Evolutionary conservation across 2,888 invertebrate genomes (phyloP).

Genomic region (Clunio marinus): DNA sequence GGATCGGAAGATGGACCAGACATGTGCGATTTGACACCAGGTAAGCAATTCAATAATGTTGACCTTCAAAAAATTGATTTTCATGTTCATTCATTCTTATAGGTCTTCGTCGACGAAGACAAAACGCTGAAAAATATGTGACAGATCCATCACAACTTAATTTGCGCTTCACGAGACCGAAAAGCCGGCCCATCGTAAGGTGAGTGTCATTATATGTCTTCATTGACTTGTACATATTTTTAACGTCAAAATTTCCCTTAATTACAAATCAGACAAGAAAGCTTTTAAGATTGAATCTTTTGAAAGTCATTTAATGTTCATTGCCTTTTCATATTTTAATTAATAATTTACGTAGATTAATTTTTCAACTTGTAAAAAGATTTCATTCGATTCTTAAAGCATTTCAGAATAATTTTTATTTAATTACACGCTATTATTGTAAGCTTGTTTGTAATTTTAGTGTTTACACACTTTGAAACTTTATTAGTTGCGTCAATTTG

Average conservation of each 20-base stretch:
- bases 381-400: too few species aligned
- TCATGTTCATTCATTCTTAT: constrained; percentile 43
- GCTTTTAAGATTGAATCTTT: too few species aligned
- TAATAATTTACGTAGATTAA: too few species aligned
- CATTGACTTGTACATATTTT: background rate
- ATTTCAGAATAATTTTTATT: too few species aligned
- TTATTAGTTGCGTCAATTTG: too few species aligned
- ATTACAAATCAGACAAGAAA: background rate
- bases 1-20: constrained; percentile 52
- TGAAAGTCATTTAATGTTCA: too few species aligned
- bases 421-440: too few species aligned
- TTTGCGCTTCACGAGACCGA: constrained; percentile 71
- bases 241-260: background rate
- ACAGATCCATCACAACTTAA: constrained; percentile 78
- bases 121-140: constrained; percentile 77
- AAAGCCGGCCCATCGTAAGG: constrained; percentile 51
- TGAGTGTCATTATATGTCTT: constrained; percentile 42
- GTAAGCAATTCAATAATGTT: too few species aligned
- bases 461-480: too few species aligned
- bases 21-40: constrained; percentile 57
- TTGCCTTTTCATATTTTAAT: too few species aligned
- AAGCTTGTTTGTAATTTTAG: too few species aligned
- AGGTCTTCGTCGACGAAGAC: constrained; percentile 69
- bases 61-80: constrained; percentile 52
- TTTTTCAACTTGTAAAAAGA: too few species aligned